Percentiles rank a stretch among this genome's conserved stretches.
Conservation (phyloP, 2,113 vertebrate genomes). For the Plecturocebus donacophilus region DNA sequence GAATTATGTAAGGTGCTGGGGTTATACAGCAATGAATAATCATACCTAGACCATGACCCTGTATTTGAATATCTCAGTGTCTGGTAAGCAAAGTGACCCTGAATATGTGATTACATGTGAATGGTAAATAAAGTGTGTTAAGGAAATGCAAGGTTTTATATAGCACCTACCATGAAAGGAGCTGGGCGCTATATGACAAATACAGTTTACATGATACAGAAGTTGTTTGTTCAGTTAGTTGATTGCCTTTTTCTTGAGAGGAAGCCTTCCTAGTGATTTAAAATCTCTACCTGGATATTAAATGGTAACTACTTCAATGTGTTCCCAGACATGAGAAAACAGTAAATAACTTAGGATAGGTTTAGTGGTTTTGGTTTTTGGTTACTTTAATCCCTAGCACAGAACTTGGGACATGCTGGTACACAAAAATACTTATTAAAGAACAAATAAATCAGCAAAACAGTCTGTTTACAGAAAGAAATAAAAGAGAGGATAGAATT, state of each 20-base stretch:
- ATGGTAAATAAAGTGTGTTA: background rate
- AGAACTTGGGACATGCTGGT: background rate
- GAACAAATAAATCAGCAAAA: background rate
- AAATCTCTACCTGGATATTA: conserved; percentile 32
- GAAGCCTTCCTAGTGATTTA: conserved; percentile 1
- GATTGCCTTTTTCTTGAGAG: background rate
- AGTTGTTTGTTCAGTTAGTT: background rate
- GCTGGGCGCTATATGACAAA: background rate
- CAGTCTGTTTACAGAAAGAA: background rate
- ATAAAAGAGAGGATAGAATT: background rate
- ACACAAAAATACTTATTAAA: background rate
- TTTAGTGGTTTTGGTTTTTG: background rate
- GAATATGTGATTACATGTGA: background rate
- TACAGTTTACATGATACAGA: background rate
- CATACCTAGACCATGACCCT: background rate
- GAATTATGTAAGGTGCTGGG: background rate
- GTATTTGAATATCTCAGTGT: background rate
- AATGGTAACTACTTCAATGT: conserved; percentile 31
- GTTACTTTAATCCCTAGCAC: background rate
- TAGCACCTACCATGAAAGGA: background rate
- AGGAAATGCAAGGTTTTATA: background rate
- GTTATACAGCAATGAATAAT: background rate
- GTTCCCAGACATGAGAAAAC: background rate
- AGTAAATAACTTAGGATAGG: background rate
- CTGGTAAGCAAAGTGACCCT: background rate